phyloP scores from a whole-genome alignment of 2,113 vertebrate genomes.

The Narcine bancroftii region DNA sequence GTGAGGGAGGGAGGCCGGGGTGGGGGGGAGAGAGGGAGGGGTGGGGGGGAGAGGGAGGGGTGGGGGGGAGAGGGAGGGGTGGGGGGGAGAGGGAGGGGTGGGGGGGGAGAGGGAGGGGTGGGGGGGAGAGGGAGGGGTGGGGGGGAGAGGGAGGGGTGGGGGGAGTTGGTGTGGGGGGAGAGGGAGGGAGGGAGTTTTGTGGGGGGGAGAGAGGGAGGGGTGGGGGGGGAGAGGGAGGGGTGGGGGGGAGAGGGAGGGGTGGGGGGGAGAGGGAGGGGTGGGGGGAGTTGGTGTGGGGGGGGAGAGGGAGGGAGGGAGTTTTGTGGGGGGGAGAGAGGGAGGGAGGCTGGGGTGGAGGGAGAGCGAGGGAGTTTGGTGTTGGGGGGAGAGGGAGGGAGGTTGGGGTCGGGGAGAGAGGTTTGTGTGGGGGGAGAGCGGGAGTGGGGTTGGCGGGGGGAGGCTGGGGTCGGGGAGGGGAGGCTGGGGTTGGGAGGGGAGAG shows the following conservation, averaged over 20 bases:
- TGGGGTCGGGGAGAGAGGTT: background rate
- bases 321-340: background rate
- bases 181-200: background rate
- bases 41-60: background rate
- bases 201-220: background rate
- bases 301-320: background rate
- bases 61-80: background rate
- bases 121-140: background rate
- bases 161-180: background rate
- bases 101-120: background rate
- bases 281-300: background rate
- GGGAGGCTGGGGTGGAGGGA: background rate
- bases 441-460: background rate
- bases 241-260: background rate
- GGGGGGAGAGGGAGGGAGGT: background rate
- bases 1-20: background rate
- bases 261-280: background rate
- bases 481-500: background rate
- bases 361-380: background rate
- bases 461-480: background rate
- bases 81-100: background rate
- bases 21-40: background rate
- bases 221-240: background rate
- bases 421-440: background rate
- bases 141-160: background rate